A percentile compares a stretch with the other conserved stretches of the same genome.
phyloP scores from a whole-genome alignment of 2,113 vertebrate genomes.

The Ploceus nigricollis region DNA sequence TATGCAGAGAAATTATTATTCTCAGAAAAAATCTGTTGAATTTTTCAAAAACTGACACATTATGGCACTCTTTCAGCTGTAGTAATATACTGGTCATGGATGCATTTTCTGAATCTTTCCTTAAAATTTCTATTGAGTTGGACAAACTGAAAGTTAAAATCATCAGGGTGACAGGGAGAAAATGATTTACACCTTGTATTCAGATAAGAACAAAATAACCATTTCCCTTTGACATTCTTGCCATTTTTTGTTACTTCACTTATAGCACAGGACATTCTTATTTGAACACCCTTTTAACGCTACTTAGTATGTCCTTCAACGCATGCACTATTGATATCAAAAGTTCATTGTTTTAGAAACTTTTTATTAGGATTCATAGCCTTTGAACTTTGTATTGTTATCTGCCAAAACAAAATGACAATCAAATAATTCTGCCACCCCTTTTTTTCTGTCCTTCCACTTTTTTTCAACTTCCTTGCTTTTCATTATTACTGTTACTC shows the following conservation, averaged over 20 bases:
- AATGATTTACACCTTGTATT: neutral
- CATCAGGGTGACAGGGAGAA: neutral
- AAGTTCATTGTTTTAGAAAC: conserved; percentile 7
- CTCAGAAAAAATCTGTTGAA: neutral
- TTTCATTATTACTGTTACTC: conserved; percentile 42
- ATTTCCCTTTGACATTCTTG: conserved; percentile 1
- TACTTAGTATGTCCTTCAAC: neutral
- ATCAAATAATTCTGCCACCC: neutral
- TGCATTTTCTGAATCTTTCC: neutral
- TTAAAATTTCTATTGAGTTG: neutral
- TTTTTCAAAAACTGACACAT: neutral
- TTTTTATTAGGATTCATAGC: neutral
- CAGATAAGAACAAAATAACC: neutral
- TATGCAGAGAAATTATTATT: neutral
- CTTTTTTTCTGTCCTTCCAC: conserved; percentile 11
- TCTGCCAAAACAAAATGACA: conserved; percentile 57
- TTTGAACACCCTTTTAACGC: neutral
- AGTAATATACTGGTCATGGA: neutral
- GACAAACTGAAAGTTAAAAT: neutral
- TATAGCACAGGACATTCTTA: neutral
- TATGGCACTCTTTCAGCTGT: neutral
- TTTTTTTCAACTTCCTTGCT: conserved; percentile 67
- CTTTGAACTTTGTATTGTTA: conserved; percentile 37
- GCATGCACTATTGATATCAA: neutral
- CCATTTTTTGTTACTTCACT: neutral